Conservation (phyloP, 2,113 vertebrate genomes). For the Antidorcas marsupialis region DNA sequence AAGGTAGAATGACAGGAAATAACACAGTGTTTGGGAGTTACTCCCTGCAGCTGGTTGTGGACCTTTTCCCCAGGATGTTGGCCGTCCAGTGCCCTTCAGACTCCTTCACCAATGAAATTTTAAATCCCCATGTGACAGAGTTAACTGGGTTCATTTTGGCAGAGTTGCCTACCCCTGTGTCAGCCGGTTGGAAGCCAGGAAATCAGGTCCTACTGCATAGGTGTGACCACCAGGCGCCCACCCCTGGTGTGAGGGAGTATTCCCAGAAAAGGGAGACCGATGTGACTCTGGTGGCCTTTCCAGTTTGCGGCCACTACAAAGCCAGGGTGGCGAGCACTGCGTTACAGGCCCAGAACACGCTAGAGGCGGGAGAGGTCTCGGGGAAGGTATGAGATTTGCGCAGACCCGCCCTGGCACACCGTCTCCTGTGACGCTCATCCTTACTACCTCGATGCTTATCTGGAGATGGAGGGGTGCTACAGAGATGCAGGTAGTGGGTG, state of each 20-base stretch:
- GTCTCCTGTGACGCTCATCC: not conserved
- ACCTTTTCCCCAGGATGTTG: not conserved
- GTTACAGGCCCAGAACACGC: not conserved
- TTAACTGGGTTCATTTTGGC: not conserved
- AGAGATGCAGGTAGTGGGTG: not conserved
- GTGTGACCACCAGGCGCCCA: not conserved
- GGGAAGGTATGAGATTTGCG: not conserved
- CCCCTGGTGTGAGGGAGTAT: not conserved
- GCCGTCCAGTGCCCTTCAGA: not conserved
- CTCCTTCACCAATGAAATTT: not conserved
- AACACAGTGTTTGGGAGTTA: not conserved
- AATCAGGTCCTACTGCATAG: not conserved
- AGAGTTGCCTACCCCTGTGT: not conserved
- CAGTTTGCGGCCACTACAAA: not conserved
- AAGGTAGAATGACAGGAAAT: not conserved
- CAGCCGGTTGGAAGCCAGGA: not conserved
- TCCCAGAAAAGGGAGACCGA: not conserved
- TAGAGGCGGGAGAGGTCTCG: not conserved
- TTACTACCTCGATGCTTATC: not conserved
- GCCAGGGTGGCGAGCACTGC: not conserved
- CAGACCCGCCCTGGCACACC: not conserved
- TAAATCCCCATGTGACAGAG: not conserved
- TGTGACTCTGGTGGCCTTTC: fast-evolving
- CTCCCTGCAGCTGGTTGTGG: not conserved
- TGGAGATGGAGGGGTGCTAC: not conserved